These are phyloP conservation scores for Athrips mouffetella DNA, from an alignment of 2,888 invertebrate genomes.

Conservation along the genomic window DNA sequence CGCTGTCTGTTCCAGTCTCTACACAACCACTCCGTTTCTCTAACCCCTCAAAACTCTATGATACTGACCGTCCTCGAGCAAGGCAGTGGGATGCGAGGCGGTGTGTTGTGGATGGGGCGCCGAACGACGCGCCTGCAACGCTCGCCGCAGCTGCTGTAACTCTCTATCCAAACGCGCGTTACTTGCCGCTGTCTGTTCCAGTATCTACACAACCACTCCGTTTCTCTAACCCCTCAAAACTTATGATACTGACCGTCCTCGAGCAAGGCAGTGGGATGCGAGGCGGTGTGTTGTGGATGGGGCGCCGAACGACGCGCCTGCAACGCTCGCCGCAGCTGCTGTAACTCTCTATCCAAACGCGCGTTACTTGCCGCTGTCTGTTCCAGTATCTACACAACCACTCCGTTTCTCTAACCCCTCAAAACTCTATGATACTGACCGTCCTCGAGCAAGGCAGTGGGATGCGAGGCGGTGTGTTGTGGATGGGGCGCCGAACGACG, in stretches of 20 bases:
- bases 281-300: conserved; percentile 28
- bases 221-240: no score
- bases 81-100: conserved; percentile 74
- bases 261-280: conserved; percentile 78
- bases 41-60: no score
- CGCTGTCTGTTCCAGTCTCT: no score
- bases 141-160: conserved; percentile 88
- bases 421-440: no score
- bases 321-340: conserved; percentile 89
- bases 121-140: conserved; percentile 85
- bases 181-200: no score
- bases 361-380: conserved; percentile 95
- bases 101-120: conserved; percentile 33
- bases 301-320: conserved; percentile 80
- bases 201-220: no score
- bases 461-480: conserved; percentile 16
- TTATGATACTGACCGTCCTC: no score
- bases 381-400: conserved; percentile 84
- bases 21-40: no score
- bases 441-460: conserved; percentile 90
- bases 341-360: conserved; percentile 90
- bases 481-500: conserved; percentile 71
- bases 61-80: no score
- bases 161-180: conserved; percentile 94
- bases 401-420: no score